Evolutionary conservation across 92 coral and sea anemone genomes (phyloP).

Genomic region (Actinernus sp.): DNA sequence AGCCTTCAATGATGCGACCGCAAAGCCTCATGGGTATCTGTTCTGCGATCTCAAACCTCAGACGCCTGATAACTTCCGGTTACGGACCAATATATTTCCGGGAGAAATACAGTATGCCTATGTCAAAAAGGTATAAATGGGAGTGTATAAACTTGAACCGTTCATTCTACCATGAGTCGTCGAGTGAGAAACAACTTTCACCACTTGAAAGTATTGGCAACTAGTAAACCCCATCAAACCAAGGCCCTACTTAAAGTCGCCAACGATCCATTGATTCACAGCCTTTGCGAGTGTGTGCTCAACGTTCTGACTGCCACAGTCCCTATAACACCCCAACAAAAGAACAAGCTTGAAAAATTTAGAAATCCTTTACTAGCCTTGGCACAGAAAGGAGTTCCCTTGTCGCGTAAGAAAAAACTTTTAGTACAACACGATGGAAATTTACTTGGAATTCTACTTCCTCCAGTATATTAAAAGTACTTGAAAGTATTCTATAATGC

Average conservation of each 20-base stretch:
- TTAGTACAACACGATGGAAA: constrained; percentile 8
- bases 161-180: constrained; percentile 47
- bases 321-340: constrained; percentile 23
- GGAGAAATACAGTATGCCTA: constrained; percentile 37
- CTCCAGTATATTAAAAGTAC: constrained; percentile 6
- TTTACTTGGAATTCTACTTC: constrained; percentile 10
- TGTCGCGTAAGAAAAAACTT: constrained; percentile 3
- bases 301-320: constrained; percentile 36
- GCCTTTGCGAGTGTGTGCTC: constrained; percentile 19
- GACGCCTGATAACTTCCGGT: constrained; percentile 27
- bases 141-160: not conserved
- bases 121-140: constrained; percentile 19
- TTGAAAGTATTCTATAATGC: too few relatives aligned
- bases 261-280: constrained; percentile 23
- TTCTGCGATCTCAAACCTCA: constrained; percentile 59
- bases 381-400: constrained; percentile 7
- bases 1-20: constrained; percentile 48
- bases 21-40: constrained; percentile 35
- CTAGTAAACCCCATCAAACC: constrained; percentile 26
- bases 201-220: constrained; percentile 24
- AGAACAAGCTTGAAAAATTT: not conserved
- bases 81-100: constrained; percentile 43
- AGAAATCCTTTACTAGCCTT: constrained; percentile 4
- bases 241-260: constrained; percentile 47
- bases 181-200: constrained; percentile 51